Conservation (phyloP, 2,797 vertebrate species). For the Brachyrhaphis roseni region DNA sequence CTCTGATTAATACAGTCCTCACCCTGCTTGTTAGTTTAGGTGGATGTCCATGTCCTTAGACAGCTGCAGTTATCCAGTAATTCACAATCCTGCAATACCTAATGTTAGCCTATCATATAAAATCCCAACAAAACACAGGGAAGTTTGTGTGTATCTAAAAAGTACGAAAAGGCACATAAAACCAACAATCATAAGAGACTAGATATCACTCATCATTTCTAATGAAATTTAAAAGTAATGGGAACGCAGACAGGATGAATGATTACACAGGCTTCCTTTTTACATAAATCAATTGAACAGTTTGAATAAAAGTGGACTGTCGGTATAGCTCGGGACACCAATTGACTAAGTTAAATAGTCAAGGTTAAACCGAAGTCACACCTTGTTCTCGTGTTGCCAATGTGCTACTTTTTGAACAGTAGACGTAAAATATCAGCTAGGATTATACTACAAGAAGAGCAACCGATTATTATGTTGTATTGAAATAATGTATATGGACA, state of each 20-base stretch:
- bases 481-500: neutral
- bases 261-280: neutral
- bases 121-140: neutral
- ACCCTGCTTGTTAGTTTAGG: neutral
- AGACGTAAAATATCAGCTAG: neutral
- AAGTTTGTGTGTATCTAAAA: neutral
- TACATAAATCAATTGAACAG: neutral
- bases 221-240: neutral
- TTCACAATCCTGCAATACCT: neutral
- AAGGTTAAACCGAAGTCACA: constrained; percentile 45
- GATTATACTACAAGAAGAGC: neutral
- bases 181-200: neutral
- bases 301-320: neutral
- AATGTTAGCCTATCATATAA: neutral
- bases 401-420: neutral
- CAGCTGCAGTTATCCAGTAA: neutral
- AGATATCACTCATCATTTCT: neutral
- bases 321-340: neutral
- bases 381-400: neutral
- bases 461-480: neutral
- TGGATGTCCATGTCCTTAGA: neutral
- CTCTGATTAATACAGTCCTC: neutral
- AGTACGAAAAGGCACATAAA: neutral
- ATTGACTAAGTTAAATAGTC: constrained; percentile 16
- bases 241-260: neutral